Conservation (phyloP, 1,140 invertebrate genomes). For the Papilio dardanus region DNA sequence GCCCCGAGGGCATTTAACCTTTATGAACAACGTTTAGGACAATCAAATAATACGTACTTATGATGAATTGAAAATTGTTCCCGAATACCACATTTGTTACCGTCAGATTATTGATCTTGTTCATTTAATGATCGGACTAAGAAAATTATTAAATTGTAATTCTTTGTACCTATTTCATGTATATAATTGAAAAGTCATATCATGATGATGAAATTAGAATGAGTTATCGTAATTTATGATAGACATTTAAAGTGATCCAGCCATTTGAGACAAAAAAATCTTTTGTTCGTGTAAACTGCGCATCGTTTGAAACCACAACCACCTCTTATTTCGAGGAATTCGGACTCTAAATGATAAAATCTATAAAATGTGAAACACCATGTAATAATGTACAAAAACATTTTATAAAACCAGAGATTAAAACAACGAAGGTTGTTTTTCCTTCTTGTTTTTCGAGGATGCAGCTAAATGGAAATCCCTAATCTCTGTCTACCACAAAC, state of each 20-base stretch:
- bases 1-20: conserved; percentile 8
- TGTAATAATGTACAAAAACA: not conserved
- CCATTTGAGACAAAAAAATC: not conserved
- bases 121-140: too few species aligned
- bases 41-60: conserved; percentile 11
- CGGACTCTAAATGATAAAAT: conserved; percentile 6
- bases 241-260: not conserved
- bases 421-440: not conserved
- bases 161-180: not conserved
- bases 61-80: not conserved
- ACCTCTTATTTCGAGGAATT: conserved; percentile 12
- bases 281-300: not conserved
- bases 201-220: not conserved
- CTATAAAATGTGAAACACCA: not conserved
- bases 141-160: not conserved
- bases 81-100: not conserved
- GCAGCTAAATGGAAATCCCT: not conserved
- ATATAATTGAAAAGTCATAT: not conserved
- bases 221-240: not conserved
- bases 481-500: not conserved
- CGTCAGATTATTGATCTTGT: not conserved
- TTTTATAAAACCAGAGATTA: not conserved
- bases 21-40: conserved; percentile 8
- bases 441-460: not conserved
- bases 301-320: not conserved